Evolutionary conservation across 2,888 invertebrate species (phyloP), one percentile per base, ranked within the genome.

Genomic region (Mythimna lalbum): DNA sequence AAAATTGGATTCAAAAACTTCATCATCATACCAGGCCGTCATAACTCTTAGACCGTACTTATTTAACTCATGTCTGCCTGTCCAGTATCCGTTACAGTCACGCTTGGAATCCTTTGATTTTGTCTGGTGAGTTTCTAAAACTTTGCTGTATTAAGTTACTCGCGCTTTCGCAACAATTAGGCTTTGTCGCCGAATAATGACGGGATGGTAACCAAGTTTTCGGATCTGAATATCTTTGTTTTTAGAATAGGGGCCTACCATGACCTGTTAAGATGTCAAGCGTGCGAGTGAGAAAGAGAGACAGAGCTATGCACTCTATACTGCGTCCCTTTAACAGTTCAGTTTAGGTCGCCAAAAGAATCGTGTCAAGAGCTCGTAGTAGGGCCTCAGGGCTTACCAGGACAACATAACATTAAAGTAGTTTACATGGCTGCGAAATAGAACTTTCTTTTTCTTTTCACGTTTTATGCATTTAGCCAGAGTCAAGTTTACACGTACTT

Each of bases 51-150:
- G n/a, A n/a, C n/a, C n/a, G 47, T 50, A 50, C 21, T 50, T 14
- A 23, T 56, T 53, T 62, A 53, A 57, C 53, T 56, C 67, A n/a
- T 55, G 77, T 67, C 65, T 52, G 62, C 60, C 73, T 63, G 49
- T 56, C 39, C 9, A 53, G 63, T 85, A 79, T 85, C 63, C 49
- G 50, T 85, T 85, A 49, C 85, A 74, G 83, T 81, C 70, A 86
- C 70, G 85, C 71, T 79, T 82, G 62, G 74, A 10, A 74, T 74
- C 74, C 78, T 78, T 85, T 80, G 82, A 83, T 80, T 82, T 76
- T 63, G 78, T 85, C 76, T 78, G 66, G 52, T 31, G 39, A 71
- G 73, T 86, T 77, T 78, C 80, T 77, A 77, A 85, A 85, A 81
- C 73, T 82, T 75, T 17, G 61, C 43, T 52, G 64, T 80, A 76